Evolutionary conservation across 2,888 invertebrate genomes (phyloP).

Genomic region (Cephonodes hylas): DNA sequence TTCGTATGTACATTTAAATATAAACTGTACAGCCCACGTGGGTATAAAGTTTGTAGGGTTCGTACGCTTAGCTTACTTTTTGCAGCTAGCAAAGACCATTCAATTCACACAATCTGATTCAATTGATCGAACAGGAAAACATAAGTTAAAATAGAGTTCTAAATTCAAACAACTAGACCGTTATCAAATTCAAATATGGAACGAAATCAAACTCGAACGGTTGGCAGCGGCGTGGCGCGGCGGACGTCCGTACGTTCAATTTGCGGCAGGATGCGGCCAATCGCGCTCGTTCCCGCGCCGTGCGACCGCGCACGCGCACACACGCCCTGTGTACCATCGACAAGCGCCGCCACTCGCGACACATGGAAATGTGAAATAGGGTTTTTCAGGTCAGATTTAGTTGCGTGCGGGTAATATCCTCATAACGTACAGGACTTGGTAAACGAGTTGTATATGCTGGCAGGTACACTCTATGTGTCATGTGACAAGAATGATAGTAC

Average conservation of each 20-base stretch:
- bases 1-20: too few relatives aligned
- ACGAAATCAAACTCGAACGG: slow-evolving; percentile 1
- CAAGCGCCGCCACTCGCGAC: neutral
- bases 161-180: neutral
- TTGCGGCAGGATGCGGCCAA: slow-evolving; percentile 69
- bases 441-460: neutral
- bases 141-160: neutral
- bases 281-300: slow-evolving; percentile 58
- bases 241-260: slow-evolving; percentile 43
- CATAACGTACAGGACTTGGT: neutral
- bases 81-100: too few relatives aligned
- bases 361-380: neutral
- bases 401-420: neutral
- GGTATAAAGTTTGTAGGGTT: too few relatives aligned
- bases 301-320: slow-evolving; percentile 24
- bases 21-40: too few relatives aligned
- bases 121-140: neutral
- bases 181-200: slow-evolving; percentile 11
- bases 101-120: too few relatives aligned
- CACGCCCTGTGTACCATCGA: neutral
- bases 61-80: too few relatives aligned
- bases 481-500: too few relatives aligned
- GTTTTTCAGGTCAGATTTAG: neutral
- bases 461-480: too few relatives aligned
- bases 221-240: slow-evolving; percentile 57